Base-by-base conservation (phyloP, 2,888 invertebrate genomes). In the Thymelicus sylvestris region DNA sequence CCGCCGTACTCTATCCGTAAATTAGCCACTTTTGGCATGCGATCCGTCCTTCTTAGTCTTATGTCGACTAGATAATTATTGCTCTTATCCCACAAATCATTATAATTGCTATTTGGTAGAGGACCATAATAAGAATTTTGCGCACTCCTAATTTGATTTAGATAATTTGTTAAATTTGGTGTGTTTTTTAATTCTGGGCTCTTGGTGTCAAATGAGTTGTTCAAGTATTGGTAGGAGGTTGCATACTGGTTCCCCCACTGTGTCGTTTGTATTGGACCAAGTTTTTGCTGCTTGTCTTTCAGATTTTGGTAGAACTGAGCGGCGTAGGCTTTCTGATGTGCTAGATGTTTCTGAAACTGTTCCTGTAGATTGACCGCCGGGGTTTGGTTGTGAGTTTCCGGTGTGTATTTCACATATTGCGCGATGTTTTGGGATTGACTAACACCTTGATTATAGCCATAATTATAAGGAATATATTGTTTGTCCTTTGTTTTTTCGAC, bases 1-100 rank as follows among this genome's bases (percentile, higher is more conserved):
- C 97, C 96, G 3, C 96, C 96, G 78, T 97, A 97, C 76, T 97
- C 97, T 80, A 97, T 95, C 79, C 96, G 95, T 0, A 97, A 90
- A 47, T 86, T 88, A 0, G 81, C 81, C 0, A 89, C 74, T 73
- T 87, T 91, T 0, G 91, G 88, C 74, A 95, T 95, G 71, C 95
- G 94, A 19, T 96, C 96, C 31, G 95, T 83, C 60, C 95, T 91
- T 67, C 94, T 88, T 39, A 93, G 81, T 66, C 94, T 94, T 41
- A 93, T 87, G 24, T 95, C 94, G 0, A 94, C 89, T 77, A 92
- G 79, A 57, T 63, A 64, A 67, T 83, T 79, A 5, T 79, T 82
- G 62, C 83, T 83, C 47, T 81, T 83, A 63, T 83, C 85, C 85
- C 85, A 88, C 75, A 82, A 79, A 39, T 79, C 77, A n/a, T 83